Evolutionary conservation across 35 echinoderm and acorn worm genomes (phyloP), one percentile per base, ranked within the genome.

Genomic region (Eucidaris tribuloides): DNA sequence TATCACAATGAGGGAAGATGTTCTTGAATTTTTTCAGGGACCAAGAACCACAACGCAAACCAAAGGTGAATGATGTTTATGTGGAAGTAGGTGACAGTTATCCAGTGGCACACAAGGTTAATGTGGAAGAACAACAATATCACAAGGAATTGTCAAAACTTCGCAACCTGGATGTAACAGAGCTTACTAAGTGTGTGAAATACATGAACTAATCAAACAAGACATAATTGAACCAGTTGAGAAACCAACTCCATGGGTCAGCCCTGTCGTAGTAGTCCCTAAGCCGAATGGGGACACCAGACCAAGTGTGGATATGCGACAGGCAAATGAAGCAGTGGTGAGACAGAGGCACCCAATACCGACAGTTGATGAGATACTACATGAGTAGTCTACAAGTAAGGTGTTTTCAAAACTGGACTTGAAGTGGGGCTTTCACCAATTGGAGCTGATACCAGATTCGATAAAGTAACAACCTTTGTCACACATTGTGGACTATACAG

Each of bases 341-440:
- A 19, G 87, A 6, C 45, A 59, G 35, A 27, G 79, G 19, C 54
- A 83, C 22, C 78, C 87, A 32, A 83, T 89, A n/a, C 87, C 78
- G 18, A 71, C 87, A 23, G 62, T 89, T 11, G 87, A 89, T 49
- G 87, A 89, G 42, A 19, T 83, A 4, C 33, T 89, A 18, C 49
- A 89, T 1, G 42, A 40, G 24, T 42, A 74, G 65, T 82, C 82
- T 58, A 45, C 30, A 1, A 76, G 63, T 20, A 58, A 24, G 14
- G 38, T 82, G 19, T 89, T 89, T 49, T 70, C 58, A 20, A 81
- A 82, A 18, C 72, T 89, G 45, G 86, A 89, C 48, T 46, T 89
- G 5, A 89, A 89, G 39, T 82, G 57, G 86, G 86, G 78, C 25
- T 82, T 52, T 41, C 86, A 82, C 63, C 77, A 89, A 48, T 85